Evolutionary conservation across 2,797 vertebrate genomes (phyloP).

Genomic region (Leucoraja ocellata): DNA sequence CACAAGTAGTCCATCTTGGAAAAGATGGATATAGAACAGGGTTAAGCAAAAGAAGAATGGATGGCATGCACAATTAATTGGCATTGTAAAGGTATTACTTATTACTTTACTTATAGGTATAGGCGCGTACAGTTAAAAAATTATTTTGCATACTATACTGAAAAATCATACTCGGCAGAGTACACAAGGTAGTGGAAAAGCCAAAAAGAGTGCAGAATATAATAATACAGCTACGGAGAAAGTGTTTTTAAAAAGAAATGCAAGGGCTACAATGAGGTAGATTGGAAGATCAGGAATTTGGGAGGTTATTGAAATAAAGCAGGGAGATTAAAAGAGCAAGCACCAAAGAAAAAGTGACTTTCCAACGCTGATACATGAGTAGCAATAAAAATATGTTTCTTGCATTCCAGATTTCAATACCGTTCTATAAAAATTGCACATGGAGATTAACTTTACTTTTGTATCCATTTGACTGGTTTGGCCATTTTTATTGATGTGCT

Average conservation of each 20-base stretch:
- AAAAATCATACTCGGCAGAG: too few relatives aligned
- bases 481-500: background rate
- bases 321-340: background rate
- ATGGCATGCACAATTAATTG: background rate
- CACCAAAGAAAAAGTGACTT: background rate
- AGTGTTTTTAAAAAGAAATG: too few relatives aligned
- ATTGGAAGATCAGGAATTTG: too few relatives aligned
- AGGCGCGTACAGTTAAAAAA: too few relatives aligned
- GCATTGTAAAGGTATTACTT: too few relatives aligned
- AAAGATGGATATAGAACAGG: background rate
- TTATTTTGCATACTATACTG: too few relatives aligned
- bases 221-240: too few relatives aligned
- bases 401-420: background rate
- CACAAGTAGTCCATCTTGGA: background rate
- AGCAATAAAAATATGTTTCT: background rate
- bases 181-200: too few relatives aligned
- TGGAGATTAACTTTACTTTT: background rate
- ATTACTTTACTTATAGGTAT: too few relatives aligned
- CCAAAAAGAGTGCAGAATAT: too few relatives aligned
- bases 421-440: background rate
- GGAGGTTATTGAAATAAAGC: background rate
- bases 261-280: too few relatives aligned
- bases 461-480: background rate
- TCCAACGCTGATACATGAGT: background rate
- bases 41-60: background rate